phyloP scores from a whole-genome alignment of 1,140 invertebrate genomes.

The Paracyclopina nana region DNA sequence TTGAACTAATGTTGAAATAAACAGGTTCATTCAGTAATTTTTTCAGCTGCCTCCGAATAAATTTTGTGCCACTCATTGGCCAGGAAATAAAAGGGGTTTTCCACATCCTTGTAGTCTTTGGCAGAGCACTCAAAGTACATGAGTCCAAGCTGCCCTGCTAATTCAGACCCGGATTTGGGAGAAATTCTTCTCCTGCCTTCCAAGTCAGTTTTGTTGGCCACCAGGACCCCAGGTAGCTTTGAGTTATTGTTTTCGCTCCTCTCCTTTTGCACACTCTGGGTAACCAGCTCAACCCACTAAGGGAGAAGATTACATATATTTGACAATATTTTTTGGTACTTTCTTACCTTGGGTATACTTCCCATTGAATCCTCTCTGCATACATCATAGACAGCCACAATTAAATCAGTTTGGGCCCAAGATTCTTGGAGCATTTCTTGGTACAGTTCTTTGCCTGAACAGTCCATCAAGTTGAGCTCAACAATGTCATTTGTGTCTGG shows the following conservation, averaged over 20 bases:
- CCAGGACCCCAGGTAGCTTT: not conserved
- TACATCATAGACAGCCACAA: not conserved
- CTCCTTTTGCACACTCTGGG: not conserved
- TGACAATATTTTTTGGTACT: not conserved
- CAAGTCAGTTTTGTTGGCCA: not conserved
- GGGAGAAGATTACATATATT: not conserved
- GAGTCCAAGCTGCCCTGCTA: not conserved
- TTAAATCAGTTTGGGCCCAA: not conserved
- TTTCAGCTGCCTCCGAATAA: not conserved
- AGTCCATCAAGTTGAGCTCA: not conserved
- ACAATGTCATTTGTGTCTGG: constrained; percentile 1
- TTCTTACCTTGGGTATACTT: not conserved
- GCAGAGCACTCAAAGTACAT: not conserved
- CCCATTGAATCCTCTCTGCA: not conserved
- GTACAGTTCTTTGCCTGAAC: not conserved
- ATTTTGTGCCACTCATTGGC: not conserved
- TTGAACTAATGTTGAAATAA: no score
- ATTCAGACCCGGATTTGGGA: not conserved
- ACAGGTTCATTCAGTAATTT: no score
- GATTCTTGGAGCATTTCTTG: not conserved
- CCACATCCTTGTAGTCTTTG: not conserved
- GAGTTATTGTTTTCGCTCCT: not conserved
- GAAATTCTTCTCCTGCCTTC: not conserved
- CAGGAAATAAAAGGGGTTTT: not conserved
- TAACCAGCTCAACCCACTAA: not conserved